Conservation (phyloP, 2,888 invertebrate genomes). For the Adineta ricciae region DNA sequence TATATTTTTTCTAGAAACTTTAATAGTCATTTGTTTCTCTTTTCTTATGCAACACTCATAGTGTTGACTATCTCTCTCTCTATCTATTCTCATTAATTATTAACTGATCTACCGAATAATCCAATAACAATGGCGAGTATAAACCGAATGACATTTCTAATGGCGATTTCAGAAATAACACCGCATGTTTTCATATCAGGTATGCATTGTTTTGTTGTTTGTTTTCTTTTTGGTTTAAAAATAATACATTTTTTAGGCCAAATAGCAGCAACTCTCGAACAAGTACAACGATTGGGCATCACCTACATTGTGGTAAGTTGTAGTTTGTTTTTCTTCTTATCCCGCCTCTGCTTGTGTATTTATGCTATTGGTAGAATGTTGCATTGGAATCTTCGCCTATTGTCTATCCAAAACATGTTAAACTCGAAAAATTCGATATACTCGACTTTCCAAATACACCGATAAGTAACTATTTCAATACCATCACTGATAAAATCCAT, state of each 20-base stretch:
- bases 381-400: background rate
- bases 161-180: background rate
- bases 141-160: background rate
- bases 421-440: slow-evolving; percentile 14
- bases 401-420: background rate
- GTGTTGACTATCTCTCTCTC: background rate
- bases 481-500: slow-evolving; percentile 13
- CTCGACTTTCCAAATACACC: background rate
- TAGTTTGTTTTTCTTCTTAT: background rate
- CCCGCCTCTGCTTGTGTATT: too few species aligned
- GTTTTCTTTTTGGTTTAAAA: background rate
- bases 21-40: background rate
- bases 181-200: background rate
- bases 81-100: background rate
- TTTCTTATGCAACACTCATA: background rate
- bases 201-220: background rate
- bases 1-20: background rate
- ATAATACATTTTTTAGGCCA: background rate
- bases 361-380: background rate
- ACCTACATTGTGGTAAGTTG: background rate
- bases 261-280: slow-evolving; percentile 1
- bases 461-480: background rate
- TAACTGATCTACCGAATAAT: too few species aligned
- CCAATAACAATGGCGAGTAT: background rate
- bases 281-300: background rate